These are phyloP conservation scores for Dunckerocampus dactyliophorus DNA, from an alignment of 2,113 vertebrate genomes.

Conservation along the genomic window DNA sequence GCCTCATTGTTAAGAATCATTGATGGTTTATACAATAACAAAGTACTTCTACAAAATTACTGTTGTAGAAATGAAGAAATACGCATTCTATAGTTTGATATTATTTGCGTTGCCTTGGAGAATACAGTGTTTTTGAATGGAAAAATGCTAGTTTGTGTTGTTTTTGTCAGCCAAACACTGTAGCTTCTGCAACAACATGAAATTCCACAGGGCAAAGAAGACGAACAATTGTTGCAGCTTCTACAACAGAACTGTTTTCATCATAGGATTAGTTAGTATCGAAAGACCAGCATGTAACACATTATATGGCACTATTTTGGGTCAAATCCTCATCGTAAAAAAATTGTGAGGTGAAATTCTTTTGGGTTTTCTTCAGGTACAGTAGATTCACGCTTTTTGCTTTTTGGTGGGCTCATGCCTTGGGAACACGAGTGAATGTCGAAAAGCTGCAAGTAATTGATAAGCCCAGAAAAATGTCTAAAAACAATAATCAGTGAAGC, in stretches of 20 bases:
- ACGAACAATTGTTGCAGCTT: not conserved
- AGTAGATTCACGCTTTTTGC: too few relatives aligned
- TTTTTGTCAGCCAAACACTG: not conserved
- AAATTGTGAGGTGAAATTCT: too few relatives aligned
- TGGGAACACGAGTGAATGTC: too few relatives aligned
- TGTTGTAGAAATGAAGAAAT: not conserved
- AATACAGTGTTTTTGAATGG: not conserved
- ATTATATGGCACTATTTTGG: too few relatives aligned
- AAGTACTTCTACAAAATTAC: too few relatives aligned
- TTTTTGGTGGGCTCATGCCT: too few relatives aligned
- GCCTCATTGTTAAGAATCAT: slow-evolving; percentile 32
- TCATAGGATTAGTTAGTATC: not conserved
- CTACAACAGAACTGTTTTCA: not conserved
- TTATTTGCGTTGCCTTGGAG: not conserved
- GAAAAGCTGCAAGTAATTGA: too few relatives aligned
- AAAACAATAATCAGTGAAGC: too few relatives aligned
- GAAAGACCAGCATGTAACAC: too few relatives aligned
- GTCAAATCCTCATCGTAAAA: too few relatives aligned
- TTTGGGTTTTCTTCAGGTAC: too few relatives aligned
- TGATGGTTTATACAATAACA: slow-evolving; percentile 11
- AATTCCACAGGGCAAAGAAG: not conserved
- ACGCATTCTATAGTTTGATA: not conserved
- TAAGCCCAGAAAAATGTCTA: too few relatives aligned
- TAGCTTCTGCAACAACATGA: not conserved
- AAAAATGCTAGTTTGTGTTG: not conserved